phyloP scores from a whole-genome alignment of 23 tunicate genomes.

The Oikopleura vanhoeffeni region DNA sequence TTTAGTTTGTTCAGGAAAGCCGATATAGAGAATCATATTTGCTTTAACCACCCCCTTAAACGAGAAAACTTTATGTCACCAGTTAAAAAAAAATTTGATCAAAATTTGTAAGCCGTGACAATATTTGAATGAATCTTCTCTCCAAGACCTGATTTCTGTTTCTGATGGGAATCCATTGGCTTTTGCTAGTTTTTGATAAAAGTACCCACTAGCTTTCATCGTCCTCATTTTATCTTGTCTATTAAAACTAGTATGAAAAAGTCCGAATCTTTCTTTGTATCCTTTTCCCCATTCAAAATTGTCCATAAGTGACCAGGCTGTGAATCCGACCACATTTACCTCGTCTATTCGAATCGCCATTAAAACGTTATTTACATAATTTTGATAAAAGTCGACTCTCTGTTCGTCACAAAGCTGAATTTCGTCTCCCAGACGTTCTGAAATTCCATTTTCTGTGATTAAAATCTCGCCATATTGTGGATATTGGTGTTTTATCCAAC shows the following conservation, averaged over 20 bases:
- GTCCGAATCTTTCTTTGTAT: constrained; percentile 61
- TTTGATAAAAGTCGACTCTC: neutral
- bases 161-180: neutral
- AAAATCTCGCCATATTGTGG: neutral
- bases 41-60: no score
- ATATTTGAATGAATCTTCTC: neutral
- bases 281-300: constrained; percentile 99
- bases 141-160: neutral
- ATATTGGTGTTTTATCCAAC: neutral
- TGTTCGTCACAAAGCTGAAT: neutral
- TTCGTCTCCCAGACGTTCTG: neutral
- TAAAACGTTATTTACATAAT: neutral
- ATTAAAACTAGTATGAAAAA: constrained; percentile 53
- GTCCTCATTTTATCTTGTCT: constrained; percentile 33
- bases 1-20: no score
- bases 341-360: neutral
- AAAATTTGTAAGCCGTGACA: neutral
- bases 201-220: neutral
- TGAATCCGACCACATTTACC: constrained; percentile 78
- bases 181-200: neutral
- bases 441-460: neutral
- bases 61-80: no score
- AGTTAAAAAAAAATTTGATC: no score
- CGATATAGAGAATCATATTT: no score
- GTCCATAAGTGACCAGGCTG: constrained; percentile 97